Base-by-base conservation (phyloP, 2,888 invertebrate species). In the Apamea sordens region DNA sequence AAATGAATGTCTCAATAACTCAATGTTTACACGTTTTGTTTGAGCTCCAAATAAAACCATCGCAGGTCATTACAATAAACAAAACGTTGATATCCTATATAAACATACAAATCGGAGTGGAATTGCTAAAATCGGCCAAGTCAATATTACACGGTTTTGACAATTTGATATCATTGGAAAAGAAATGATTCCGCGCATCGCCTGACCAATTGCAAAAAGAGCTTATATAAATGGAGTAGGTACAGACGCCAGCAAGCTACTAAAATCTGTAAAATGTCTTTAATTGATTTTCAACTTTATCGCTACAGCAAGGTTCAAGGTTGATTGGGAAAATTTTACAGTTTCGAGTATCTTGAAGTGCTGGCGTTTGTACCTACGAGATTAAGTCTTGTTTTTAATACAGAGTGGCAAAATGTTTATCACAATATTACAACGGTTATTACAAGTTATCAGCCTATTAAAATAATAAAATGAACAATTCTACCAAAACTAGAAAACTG, bases 51-150 rank as follows among this genome's bases (percentile, higher is more conserved):
- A 76, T 65, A 73, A 69, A 79, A 83, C 63, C 73, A 78, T 82
- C 64, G 61, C n/a, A 68, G 64, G 82, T 86, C 80, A 90, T 92
- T 90, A 88, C 86, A 87, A 89, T 92, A 92, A 92, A 92, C 86
- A 88, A 88, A 85, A 87, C 86, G 78, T 72, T 84, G 86, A 89
- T 86, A 85, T 80, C 86, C 87, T 85, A 92, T 91, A 24, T n/a
- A 90, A 88, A 89, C 85, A 86, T 59, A 78, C 24, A 65, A 76
- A 85, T 64, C 50, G 64, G 8, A 47, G 61, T n/a, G 50, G 63
- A 56, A 47, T 24, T 73, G 56, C 21, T 73, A 73, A 75, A 68
- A 73, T 47, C 13, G 44, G 15, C 10, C 63, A 73, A 67, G 53
- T 70, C 28, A 61, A 72, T 74, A 69, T 72, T 75, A 24, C 47